A percentile compares a stretch with the other conserved stretches of the same genome.
Evolutionary conservation across 2,888 invertebrate genomes (phyloP).

Genomic region (Blastobasis lacticolella): DNA sequence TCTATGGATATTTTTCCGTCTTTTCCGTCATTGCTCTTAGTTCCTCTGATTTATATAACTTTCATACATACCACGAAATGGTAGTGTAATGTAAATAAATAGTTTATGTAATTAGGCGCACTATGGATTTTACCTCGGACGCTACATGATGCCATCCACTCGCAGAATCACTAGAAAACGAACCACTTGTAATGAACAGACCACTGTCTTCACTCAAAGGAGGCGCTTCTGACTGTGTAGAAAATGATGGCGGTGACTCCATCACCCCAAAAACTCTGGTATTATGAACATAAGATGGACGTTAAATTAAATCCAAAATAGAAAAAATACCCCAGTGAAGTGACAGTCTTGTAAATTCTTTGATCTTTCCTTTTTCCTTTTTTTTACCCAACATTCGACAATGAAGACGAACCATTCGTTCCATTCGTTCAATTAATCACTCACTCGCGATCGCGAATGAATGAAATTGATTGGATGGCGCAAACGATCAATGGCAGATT

Average conservation of each 20-base stretch:
- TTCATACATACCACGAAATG: no score
- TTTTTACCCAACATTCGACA: background rate
- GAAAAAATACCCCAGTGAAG: constrained; percentile 12
- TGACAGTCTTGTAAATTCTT: no score
- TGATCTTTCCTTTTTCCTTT: background rate
- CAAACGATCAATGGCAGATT: no score
- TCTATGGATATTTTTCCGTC: no score
- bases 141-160: constrained; percentile 78
- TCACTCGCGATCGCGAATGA: no score
- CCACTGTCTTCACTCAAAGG: constrained; percentile 85
- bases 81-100: no score
- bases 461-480: no score
- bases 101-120: no score
- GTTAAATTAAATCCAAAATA: constrained; percentile 20
- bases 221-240: constrained; percentile 82
- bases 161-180: constrained; percentile 83
- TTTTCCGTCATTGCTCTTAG: no score
- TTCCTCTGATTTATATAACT: no score
- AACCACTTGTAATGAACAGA: constrained; percentile 81
- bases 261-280: constrained; percentile 54
- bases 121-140: constrained; percentile 70
- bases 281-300: constrained; percentile 32
- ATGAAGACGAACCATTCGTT: no score
- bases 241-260: constrained; percentile 86
- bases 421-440: no score